A percentile compares a stretch with the other conserved stretches of the same genome.
Conservation (phyloP, 1,140 invertebrate species). For the Neodiprion virginianus region DNA sequence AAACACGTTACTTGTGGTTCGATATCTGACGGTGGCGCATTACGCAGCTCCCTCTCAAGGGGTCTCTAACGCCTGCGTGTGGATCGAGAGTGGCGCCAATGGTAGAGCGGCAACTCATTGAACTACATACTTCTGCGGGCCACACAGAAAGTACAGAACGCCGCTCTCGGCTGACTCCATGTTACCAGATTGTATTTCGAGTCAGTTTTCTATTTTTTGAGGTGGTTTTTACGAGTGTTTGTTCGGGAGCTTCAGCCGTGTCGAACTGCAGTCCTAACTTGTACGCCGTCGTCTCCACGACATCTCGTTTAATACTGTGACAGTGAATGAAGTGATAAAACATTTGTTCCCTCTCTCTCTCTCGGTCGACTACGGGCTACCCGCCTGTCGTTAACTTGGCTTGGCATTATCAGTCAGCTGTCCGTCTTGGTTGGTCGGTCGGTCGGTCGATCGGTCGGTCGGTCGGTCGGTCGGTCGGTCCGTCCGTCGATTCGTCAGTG, state of each 20-base stretch:
- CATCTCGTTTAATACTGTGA: not conserved
- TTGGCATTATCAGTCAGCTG: conserved; percentile 7
- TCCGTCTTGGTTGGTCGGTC: not conserved
- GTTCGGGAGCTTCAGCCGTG: not conserved
- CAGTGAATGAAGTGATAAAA: conserved; percentile 2
- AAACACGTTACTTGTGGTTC: too few relatives aligned
- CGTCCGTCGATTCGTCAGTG: not conserved
- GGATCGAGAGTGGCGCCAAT: not conserved
- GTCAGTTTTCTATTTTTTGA: not conserved
- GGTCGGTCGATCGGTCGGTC: not conserved
- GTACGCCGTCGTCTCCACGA: too few relatives aligned
- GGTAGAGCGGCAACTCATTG: not conserved
- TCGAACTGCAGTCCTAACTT: not conserved
- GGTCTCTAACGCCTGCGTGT: conserved; percentile 1
- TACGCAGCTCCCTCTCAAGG: too few relatives aligned
- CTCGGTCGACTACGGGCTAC: not conserved
- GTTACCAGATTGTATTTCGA: not conserved
- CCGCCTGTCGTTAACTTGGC: not conserved
- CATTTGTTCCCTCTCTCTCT: not conserved
- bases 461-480: not conserved
- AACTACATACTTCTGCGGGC: not conserved
- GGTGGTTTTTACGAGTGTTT: not conserved
- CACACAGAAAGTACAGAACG: not conserved
- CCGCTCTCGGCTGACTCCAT: not conserved
- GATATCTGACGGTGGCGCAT: too few relatives aligned